Percentiles rank a stretch among this genome's conserved stretches.
phyloP scores from a whole-genome alignment of 2,797 vertebrate genomes.

The Pseudochromis fuscus region DNA sequence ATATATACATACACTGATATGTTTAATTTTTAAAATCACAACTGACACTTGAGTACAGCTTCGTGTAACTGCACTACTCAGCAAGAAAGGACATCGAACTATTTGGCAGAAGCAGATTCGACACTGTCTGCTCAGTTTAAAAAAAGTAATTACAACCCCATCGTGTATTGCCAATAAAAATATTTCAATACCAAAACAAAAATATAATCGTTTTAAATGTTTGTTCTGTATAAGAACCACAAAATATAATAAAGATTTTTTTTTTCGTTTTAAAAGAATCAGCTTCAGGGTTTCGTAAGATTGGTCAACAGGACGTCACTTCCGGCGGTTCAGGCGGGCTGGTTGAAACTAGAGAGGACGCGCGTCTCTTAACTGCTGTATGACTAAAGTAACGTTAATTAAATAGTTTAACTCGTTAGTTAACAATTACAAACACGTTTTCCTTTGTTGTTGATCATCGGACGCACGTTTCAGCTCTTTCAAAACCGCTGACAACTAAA shows the following conservation, averaged over 20 bases:
- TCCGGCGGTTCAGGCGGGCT: conserved; percentile 77
- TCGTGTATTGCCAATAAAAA: no score
- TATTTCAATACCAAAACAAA: no score
- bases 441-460: accelerated
- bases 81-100: no score
- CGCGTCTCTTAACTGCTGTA: accelerated
- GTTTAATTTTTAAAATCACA: no score
- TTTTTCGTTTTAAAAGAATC: conserved; percentile 49
- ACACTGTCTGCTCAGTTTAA: neutral
- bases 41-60: no score
- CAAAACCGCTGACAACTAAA: neutral
- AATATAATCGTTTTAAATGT: no score
- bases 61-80: no score
- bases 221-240: neutral
- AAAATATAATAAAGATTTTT: neutral
- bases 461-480: neutral
- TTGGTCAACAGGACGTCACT: conserved; percentile 64
- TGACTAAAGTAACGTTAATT: neutral
- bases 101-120: conserved; percentile 38
- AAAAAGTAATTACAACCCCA: no score
- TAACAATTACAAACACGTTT: neutral
- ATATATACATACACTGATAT: no score
- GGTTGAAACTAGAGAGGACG: conserved; percentile 32
- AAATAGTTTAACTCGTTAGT: neutral
- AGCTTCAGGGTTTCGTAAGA: conserved; percentile 19